A percentile compares a stretch with the other conserved stretches of the same genome.
Conservation (phyloP, 2,888 invertebrate species). For the Emmelina monodactyla region DNA sequence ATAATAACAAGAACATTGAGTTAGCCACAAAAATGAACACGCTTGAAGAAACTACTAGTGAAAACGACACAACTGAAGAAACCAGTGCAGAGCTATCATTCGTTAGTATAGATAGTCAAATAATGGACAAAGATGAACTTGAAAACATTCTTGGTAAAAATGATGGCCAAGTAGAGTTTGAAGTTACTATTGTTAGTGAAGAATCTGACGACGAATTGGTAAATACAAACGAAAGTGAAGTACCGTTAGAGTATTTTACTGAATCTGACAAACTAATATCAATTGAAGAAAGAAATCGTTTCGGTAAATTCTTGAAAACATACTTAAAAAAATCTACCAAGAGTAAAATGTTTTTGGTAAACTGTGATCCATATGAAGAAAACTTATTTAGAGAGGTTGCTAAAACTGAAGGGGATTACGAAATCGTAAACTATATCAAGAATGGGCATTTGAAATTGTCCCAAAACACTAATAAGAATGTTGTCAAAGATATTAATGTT, state of each 20-base stretch:
- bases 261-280: conserved; percentile 44
- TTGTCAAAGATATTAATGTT: conserved; percentile 37
- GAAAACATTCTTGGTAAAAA: conserved; percentile 1
- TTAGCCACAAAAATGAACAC: too few species aligned
- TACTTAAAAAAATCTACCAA: conserved; percentile 21
- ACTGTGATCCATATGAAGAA: conserved; percentile 47
- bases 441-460: conserved; percentile 41
- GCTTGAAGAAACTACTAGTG: not conserved
- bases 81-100: not conserved
- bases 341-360: conserved; percentile 38
- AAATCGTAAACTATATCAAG: conserved; percentile 42
- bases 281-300: conserved; percentile 35
- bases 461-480: conserved; percentile 24
- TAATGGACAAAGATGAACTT: not conserved
- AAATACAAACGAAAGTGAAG: too few species aligned
- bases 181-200: conserved; percentile 42
- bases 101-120: too few species aligned
- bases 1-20: not conserved
- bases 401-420: conserved; percentile 30
- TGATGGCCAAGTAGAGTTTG: conserved; percentile 17
- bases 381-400: conserved; percentile 37
- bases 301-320: conserved; percentile 31
- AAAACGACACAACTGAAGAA: not conserved
- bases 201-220: conserved; percentile 15
- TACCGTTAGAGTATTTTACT: conserved; percentile 33